Evolutionary conservation across 2,797 vertebrate genomes (phyloP), one percentile per base, ranked within the genome.

Genomic region (Smutsia temminckii): DNA sequence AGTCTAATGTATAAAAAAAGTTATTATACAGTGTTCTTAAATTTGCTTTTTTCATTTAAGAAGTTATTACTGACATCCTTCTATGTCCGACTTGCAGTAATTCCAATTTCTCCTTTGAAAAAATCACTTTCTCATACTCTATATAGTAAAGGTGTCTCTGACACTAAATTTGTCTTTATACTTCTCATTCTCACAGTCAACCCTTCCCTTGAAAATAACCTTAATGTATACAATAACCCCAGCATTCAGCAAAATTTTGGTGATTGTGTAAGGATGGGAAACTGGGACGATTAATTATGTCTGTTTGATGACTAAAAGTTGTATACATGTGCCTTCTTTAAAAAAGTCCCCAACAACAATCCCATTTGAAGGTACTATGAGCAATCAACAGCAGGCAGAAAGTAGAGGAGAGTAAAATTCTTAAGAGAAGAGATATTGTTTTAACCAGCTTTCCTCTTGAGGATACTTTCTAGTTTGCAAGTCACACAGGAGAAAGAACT

Each of bases 141-240:
- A 63, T 7, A 57, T 42, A 89, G 57, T 53, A 87, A 93, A 94
- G 25, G 37, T 81, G 34, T 49, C 34, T 83, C 29, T 84, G 83
- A 72, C 10, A 81, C 5, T 53, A 88, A 42, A 61, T 57, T 71
- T 14, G 61, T 63, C 34, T 89, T 80, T 55, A 32, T 29, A 90
- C 12, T 51, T 85, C 34, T 90, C 16, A 75, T 85, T 64, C 66
- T 81, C 32, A 95, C 32, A 95, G n/a, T 87, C 61, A 93, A 63
- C 32, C 23, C 34, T 86, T 66, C 75, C 21, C 49, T 51, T 69
- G 40, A 85, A 93, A 91, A 74, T 53, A 95, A 69, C 10, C 17
- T 87, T 66, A 42, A 89, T 23, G 27, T 64, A 17, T 32, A 66
- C 5, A 81, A 63, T 83, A 53, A 74, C 25, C 14, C 55, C 37